Evolutionary conservation across 2,797 vertebrate species (phyloP), one percentile per base, ranked within the genome.

Genomic region (Syndactyla subalaris): DNA sequence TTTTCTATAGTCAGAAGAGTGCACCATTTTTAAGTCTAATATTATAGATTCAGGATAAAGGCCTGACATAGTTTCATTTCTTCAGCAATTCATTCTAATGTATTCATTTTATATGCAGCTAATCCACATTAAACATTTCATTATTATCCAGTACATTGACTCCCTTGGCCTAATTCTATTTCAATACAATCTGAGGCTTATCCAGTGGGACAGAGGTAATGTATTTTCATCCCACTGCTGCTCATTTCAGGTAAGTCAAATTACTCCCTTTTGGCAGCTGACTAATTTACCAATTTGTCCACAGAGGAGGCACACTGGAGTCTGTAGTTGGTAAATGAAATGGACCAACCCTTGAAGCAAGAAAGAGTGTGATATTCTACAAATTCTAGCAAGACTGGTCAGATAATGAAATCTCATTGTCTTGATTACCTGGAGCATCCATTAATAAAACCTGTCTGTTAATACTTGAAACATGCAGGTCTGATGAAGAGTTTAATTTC

Each of bases 111-210:
- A 87, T 92, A 94, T 65, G 87, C 62, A 74, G 59, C 61, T 92
- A 90, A 96, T 96, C 86, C 89, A 93, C 77, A 71, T 45, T 88
- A 95, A 96, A 70, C 68, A 88, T 96, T 94, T 96, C 85, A 95
- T 90, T 89, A 93, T 96, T 85, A 94, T 86, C 91, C 92, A 81
- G 49, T 91, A 90, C 88, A 94, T 83, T 89, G 77, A 93, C 72
- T 95, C 83, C 80, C 78, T 88, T 39, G 9, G 52, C 49, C 59
- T 93, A 97, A 95, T 92, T 88, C 80, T 94, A 77, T 91, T 97
- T 81, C 82, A 95, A 38, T 34, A 81, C 75, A 70, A 92, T 80
- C 70, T 67, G 58, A 68, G 14, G 76, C 48, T 88, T 91, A 92
- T 82, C 85, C 78, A 81, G 66, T 81, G 94, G 89, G 85, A 94